Percentiles rank a stretch among this genome's conserved stretches.
These are phyloP conservation scores for Micropoecilia bifurca DNA, from an alignment of 2,797 vertebrate genomes.

Conservation along the genomic window DNA sequence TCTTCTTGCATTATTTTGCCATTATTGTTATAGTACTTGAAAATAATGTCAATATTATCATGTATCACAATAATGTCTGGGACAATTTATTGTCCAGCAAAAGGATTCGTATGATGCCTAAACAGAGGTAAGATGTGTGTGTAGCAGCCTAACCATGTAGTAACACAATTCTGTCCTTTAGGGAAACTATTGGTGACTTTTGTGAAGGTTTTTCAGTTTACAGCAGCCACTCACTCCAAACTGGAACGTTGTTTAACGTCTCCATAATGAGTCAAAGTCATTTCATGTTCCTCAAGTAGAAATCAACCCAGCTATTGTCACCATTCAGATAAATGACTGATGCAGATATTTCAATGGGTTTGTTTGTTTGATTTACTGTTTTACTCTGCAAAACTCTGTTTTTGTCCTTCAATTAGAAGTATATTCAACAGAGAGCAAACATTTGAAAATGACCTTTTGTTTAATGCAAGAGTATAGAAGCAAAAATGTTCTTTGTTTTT, in stretches of 20 bases:
- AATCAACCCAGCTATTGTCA: not conserved
- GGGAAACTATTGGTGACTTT: not conserved
- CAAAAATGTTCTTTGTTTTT: not conserved
- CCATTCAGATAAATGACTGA: not conserved
- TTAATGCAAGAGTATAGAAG: not conserved
- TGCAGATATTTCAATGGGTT: not conserved
- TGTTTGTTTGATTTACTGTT: not conserved
- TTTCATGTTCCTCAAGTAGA: not conserved
- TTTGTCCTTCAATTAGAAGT: not conserved
- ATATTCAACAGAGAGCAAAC: not conserved
- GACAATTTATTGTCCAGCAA: too few species aligned
- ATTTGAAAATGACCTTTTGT: not conserved
- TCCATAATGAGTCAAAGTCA: not conserved
- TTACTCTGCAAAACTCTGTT: not conserved
- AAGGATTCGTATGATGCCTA: too few species aligned
- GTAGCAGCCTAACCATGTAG: not conserved
- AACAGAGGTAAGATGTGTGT: not conserved
- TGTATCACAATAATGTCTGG: too few species aligned
- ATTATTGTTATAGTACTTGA: too few species aligned
- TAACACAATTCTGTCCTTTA: not conserved
- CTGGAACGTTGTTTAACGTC: not conserved
- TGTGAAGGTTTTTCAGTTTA: not conserved
- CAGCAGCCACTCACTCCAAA: not conserved
- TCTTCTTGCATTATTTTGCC: too few species aligned
- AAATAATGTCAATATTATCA: too few species aligned